Percentiles rank a stretch among this genome's conserved stretches.
Conservation (phyloP, 2,888 invertebrate species). For the Xylocampa areola region DNA sequence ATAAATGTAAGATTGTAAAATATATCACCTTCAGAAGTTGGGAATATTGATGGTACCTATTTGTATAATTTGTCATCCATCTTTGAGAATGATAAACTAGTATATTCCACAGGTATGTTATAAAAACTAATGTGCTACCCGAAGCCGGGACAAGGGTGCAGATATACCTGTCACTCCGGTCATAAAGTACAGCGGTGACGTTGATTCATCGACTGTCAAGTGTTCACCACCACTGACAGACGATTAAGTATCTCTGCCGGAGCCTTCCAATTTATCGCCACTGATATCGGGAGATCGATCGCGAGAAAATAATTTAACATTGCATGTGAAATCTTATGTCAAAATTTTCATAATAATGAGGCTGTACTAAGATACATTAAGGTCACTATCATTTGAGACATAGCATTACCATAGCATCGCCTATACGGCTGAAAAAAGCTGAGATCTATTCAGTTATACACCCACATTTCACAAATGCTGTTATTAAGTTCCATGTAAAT, state of each 20-base stretch:
- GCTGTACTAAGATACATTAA: too few species aligned
- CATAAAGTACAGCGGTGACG: conserved; percentile 46
- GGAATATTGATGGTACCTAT: too few species aligned
- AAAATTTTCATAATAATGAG: too few species aligned
- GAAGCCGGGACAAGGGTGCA: conserved; percentile 16
- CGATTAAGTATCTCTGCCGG: conserved; percentile 45
- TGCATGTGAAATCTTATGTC: too few species aligned
- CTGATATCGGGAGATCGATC: conserved; percentile 28
- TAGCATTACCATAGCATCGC: too few species aligned
- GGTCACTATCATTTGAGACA: too few species aligned
- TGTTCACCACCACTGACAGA: conserved; percentile 43
- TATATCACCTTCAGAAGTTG: too few species aligned
- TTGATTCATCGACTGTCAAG: conserved; percentile 48
- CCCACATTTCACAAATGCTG: too few species aligned
- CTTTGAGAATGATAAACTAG: background rate
- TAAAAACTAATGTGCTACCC: conserved; percentile 13
- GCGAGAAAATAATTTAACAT: background rate
- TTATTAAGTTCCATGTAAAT: too few species aligned
- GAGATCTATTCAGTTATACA: too few species aligned
- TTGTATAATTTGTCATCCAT: background rate
- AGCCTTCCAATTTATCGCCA: conserved; percentile 33
- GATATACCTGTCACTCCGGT: conserved; percentile 38
- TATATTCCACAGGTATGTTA: conserved; percentile 32
- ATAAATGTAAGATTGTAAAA: too few species aligned
- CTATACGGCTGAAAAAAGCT: too few species aligned